These are phyloP conservation scores for Carassius gibelio DNA, from an alignment of 2,113 vertebrate genomes.

Conservation along the genomic window DNA sequence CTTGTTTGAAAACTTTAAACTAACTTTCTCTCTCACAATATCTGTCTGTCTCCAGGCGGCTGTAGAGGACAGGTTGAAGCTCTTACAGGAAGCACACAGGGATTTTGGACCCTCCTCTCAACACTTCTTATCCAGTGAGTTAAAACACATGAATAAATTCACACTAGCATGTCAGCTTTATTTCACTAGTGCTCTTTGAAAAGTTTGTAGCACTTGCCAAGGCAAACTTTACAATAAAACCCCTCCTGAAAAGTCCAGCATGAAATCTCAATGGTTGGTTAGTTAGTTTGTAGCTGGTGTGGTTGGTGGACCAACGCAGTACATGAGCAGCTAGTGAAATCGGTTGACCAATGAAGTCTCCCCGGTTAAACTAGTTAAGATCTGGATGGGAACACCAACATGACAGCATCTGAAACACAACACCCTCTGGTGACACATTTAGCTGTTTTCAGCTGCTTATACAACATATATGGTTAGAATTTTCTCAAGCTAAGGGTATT, in stretches of 20 bases:
- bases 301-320: background rate
- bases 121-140: slow-evolving; percentile 96
- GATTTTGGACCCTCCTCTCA: slow-evolving; percentile 95
- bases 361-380: background rate
- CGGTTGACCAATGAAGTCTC: background rate
- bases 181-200: background rate
- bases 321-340: background rate
- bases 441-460: background rate
- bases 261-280: background rate
- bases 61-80: slow-evolving; percentile 90
- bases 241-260: background rate
- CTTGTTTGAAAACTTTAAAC: background rate
- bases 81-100: slow-evolving; percentile 90
- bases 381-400: background rate
- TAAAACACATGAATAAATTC: slow-evolving; percentile 13
- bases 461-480: background rate
- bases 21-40: background rate
- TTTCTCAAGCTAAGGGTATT: background rate
- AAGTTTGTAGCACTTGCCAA: background rate
- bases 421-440: background rate
- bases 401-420: background rate
- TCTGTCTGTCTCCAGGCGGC: slow-evolving; percentile 77
- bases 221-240: no score
- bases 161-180: background rate
- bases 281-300: background rate